Evolutionary conservation across 2,797 vertebrate species (phyloP), one percentile per base, ranked within the genome.

Genomic region (Chloroceryle amazona): DNA sequence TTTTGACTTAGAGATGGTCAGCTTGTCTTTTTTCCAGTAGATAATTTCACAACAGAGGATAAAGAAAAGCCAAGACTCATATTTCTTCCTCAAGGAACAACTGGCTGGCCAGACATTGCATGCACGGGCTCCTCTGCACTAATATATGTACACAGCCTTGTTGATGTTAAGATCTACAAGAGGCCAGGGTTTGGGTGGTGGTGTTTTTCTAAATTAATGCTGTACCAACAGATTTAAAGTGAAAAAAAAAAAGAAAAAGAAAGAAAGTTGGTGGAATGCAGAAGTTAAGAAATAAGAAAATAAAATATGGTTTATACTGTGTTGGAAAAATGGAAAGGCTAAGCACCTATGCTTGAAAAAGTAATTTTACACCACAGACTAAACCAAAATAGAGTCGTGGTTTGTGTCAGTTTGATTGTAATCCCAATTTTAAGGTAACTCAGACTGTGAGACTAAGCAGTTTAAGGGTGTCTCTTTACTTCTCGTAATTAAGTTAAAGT

Each of bases 331-430:
- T 73, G 23, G 31, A 44, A 89, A 86, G 54, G 78, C 47, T 74
- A 95, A 95, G 72, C 46, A 61, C 14, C 29, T 81, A 2, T 80
- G 44, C 84, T 85, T 95, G 70, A 82, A 90, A 92, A 94, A 89
- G 89, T 95, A 94, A 96, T 92, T 83, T 82, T 95, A 89, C 74
- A 94, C 93, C 75, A 89, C 74, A 89, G 88, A 89, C 90, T 96
- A 95, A 96, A 94, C 84, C 57, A 79, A 86, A 95, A 76, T 33
- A 88, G 68, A 86, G 88, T 65, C 44, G 0, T n/a, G 44, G 61
- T 89, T 39, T 92, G 95, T 95, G 28, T 94, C 49, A 85, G 20
- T 54, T 91, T 88, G 76, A 58, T 93, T 90, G 41, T 88, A 78
- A 81, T 88, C 72, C 70, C 46, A 60, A 5, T 82, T 90, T 87